These are phyloP conservation scores for Alca torda DNA, from an alignment of 2,797 vertebrate species.

Conservation along the genomic window DNA sequence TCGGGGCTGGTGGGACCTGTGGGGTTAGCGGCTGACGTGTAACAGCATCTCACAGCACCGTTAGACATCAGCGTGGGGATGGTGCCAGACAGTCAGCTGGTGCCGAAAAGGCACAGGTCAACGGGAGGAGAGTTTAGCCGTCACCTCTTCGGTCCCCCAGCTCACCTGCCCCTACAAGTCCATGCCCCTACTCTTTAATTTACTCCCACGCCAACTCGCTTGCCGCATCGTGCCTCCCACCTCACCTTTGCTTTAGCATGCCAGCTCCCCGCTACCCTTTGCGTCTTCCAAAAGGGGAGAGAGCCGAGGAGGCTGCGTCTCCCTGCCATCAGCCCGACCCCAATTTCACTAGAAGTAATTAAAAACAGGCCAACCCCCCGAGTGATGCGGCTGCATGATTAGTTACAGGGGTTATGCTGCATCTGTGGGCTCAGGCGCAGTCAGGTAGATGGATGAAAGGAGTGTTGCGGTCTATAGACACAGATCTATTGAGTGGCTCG, in stretches of 20 bases:
- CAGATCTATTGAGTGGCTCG: rapidly evolving
- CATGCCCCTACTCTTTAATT: background rate
- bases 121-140: background rate
- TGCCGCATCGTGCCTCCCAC: rapidly evolving
- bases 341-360: background rate
- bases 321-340: background rate
- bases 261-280: background rate
- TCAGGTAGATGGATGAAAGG: background rate
- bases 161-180: background rate
- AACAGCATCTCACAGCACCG: background rate
- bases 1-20: background rate
- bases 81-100: background rate
- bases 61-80: rapidly evolving
- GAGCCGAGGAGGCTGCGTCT: background rate
- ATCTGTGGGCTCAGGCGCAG: background rate
- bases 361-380: background rate
- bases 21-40: background rate
- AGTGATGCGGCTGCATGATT: background rate
- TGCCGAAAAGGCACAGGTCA: background rate
- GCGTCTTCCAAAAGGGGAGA: background rate
- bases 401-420: background rate
- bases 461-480: background rate
- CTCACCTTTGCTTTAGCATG: background rate
- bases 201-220: background rate
- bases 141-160: background rate